Percentiles rank a stretch among this genome's conserved stretches.
Conservation (phyloP, 2,113 vertebrate genomes). For the Phyllopteryx taeniolatus region DNA sequence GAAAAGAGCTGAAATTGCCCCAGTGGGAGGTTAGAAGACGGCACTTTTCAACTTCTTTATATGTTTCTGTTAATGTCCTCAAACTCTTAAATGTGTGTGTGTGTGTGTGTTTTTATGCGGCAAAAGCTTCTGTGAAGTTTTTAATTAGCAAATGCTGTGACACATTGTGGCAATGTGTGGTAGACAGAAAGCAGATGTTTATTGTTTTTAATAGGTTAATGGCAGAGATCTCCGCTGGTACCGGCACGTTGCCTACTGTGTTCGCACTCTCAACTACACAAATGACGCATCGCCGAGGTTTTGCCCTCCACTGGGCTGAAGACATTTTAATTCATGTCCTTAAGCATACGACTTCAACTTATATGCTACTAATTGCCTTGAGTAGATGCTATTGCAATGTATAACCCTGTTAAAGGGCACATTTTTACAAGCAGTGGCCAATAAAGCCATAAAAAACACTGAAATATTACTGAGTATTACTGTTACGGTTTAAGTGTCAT, state of each 20-base stretch:
- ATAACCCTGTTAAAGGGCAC: background rate
- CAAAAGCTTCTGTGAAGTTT: slow-evolving; percentile 36
- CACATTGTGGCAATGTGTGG: slow-evolving; percentile 62
- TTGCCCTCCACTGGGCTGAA: slow-evolving; percentile 15
- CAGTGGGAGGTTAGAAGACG: slow-evolving; percentile 64
- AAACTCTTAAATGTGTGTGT: slow-evolving; percentile 63
- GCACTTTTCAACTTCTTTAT: slow-evolving; percentile 65
- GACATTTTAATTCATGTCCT: slow-evolving; percentile 14
- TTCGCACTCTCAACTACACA: slow-evolving; percentile 26
- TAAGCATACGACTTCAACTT: slow-evolving; percentile 1
- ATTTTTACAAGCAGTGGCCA: background rate
- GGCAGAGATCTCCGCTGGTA: slow-evolving; percentile 37
- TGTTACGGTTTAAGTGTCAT: background rate
- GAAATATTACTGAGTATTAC: too few relatives aligned
- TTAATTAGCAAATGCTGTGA: slow-evolving; percentile 62
- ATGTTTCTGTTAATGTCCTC: slow-evolving; percentile 62
- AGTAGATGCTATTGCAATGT: background rate
- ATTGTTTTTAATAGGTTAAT: slow-evolving; percentile 59
- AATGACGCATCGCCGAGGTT: slow-evolving; percentile 12
- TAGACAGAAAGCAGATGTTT: slow-evolving; percentile 61
- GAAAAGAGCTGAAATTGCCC: slow-evolving; percentile 54
- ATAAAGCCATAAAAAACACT: background rate
- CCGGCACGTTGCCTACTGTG: slow-evolving; percentile 31
- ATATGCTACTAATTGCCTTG: background rate
- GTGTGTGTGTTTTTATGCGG: slow-evolving; percentile 33